Percentiles rank a stretch among this genome's conserved stretches.
Evolutionary conservation across 2,797 vertebrate species (phyloP).

Genomic region (Monodelphis domestica): DNA sequence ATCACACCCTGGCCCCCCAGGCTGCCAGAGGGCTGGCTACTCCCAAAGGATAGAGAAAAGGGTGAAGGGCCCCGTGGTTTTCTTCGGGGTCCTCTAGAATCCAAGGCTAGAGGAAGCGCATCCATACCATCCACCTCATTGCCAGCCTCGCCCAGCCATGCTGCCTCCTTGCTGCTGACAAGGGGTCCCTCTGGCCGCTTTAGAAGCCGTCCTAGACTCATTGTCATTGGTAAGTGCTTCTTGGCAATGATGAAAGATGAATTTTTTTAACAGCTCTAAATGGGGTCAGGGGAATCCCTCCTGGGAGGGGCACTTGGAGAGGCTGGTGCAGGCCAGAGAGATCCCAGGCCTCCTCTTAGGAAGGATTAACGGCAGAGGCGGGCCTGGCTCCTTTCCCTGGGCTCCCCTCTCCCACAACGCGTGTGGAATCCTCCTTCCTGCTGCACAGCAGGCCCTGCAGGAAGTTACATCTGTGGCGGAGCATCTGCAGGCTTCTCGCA

Average conservation of each 20-base stretch:
- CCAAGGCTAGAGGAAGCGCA: not conserved
- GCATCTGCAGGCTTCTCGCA: not conserved
- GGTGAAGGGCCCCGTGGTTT: not conserved
- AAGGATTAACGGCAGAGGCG: not conserved
- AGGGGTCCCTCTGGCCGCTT: slow-evolving; percentile 57
- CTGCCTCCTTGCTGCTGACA: slow-evolving; percentile 40
- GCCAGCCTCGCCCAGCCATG: slow-evolving; percentile 28
- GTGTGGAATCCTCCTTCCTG: not conserved
- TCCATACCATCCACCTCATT: slow-evolving; percentile 36
- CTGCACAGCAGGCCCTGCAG: not conserved
- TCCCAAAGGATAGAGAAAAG: no score
- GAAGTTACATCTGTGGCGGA: not conserved
- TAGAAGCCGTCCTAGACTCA: slow-evolving; percentile 48
- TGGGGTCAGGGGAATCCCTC: not conserved
- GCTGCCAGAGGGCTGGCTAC: not conserved
- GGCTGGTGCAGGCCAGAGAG: not conserved
- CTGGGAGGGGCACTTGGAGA: slow-evolving; percentile 42
- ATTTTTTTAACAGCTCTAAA: slow-evolving; percentile 51
- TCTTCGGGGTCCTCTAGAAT: not conserved
- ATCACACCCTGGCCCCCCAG: not conserved
- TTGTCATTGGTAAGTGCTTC: slow-evolving; percentile 61
- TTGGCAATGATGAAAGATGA: slow-evolving; percentile 32
- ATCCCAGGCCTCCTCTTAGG: slow-evolving; percentile 31
- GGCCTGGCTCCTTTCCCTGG: not conserved
- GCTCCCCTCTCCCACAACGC: slow-evolving; percentile 13